Conservation (phyloP, 2,888 invertebrate genomes). For the Blomia tropicalis region DNA sequence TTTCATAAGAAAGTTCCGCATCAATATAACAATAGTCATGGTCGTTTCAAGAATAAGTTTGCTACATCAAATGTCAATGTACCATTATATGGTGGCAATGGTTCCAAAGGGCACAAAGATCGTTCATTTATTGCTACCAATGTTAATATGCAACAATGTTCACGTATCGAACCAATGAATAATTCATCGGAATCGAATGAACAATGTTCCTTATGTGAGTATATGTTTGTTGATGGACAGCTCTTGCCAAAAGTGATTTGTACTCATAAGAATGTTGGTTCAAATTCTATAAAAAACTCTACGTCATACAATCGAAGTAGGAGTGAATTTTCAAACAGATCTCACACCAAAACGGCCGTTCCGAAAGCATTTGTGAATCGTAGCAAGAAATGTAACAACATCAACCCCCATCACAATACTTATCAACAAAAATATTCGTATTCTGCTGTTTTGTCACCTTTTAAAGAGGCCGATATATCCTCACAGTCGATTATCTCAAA, state of each 20-base stretch:
- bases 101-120: background rate
- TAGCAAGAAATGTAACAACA: background rate
- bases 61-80: background rate
- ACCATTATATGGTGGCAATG: background rate
- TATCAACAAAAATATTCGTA: background rate
- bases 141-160: no score
- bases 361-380: background rate
- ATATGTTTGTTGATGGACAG: conserved; percentile 1
- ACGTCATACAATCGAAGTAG: background rate
- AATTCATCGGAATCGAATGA: background rate
- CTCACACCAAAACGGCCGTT: background rate
- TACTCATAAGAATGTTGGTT: background rate
- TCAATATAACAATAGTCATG: background rate
- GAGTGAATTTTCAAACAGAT: background rate
- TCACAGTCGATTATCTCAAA: background rate
- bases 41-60: background rate
- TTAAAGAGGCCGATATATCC: background rate
- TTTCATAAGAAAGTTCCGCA: background rate
- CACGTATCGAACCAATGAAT: background rate
- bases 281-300: background rate
- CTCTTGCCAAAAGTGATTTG: background rate
- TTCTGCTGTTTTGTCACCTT: background rate
- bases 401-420: background rate
- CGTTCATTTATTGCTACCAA: background rate
- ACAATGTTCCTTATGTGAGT: background rate